A percentile compares a stretch with the other conserved stretches of the same genome.
Conservation (phyloP, 2,797 vertebrate species). For the Lutra lutra region DNA sequence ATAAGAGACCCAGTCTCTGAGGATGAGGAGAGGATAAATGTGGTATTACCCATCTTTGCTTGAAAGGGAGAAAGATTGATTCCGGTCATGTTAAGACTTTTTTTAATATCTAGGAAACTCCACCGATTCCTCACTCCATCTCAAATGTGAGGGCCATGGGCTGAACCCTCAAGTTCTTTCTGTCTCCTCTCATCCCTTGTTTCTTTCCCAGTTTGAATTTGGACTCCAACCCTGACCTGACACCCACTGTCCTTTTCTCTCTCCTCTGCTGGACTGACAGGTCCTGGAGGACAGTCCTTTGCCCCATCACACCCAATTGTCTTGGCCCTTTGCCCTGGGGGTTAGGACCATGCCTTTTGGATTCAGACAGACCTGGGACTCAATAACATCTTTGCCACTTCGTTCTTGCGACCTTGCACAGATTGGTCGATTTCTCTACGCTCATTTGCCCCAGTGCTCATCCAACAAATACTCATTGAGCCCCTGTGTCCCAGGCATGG, state of each 20-base stretch:
- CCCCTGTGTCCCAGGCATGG: background rate
- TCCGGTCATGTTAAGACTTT: background rate
- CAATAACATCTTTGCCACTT: background rate
- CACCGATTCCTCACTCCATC: background rate
- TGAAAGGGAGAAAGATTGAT: conserved; percentile 45
- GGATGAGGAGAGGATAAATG: conserved; percentile 1
- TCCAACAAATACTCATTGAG: background rate
- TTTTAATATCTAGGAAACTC: conserved; percentile 66
- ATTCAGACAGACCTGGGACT: background rate
- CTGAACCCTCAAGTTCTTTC: background rate
- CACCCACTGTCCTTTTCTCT: background rate
- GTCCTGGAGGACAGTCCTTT: background rate
- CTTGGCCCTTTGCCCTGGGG: background rate
- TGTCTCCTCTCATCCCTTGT: background rate
- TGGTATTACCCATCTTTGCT: conserved; percentile 3
- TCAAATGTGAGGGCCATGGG: background rate
- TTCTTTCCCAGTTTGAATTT: conserved; percentile 7
- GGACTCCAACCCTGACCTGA: background rate
- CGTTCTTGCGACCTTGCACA: background rate
- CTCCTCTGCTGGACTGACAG: background rate
- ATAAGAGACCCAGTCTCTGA: conserved; percentile 14
- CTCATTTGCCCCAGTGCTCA: background rate
- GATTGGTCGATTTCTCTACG: background rate
- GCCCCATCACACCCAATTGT: background rate
- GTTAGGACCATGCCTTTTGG: background rate